Evolutionary conservation across 53 echinoderm and acorn worm species (phyloP), one percentile per base, ranked within the genome.

Genomic region (Antedon mediterranea): DNA sequence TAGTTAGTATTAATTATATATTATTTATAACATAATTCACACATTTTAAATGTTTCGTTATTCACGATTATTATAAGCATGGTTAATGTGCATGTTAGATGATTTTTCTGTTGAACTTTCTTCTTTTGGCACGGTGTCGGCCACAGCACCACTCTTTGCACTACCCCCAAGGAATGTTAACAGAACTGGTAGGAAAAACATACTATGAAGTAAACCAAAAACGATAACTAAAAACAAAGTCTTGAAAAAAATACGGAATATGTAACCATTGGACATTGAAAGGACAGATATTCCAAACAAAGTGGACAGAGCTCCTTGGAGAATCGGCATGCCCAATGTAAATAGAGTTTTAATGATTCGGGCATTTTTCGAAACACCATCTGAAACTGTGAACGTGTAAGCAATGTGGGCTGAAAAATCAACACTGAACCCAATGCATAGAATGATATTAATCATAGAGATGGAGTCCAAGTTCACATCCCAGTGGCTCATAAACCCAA

Each of bases 211-310:
- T 4, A 90, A 90, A 71, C 98, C 98, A 31, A 98, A 93, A 20
- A 92, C 81, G 87, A 98, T 98, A 28, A 92, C 98, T 0, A 98
- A 85, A 78, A 98, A 98, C 0, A 92, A 75, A 23, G 91, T 98
- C 88, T 98, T 98, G 79, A 98, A 98, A 81, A 98, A 98, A 72
- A 85, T 98, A 78, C 98, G 84, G 79, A 98, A 98, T 79, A 92
- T 90, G 43, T 92, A 93, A n/a, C 90, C 88, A 28, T 93, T 88
- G 9, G 98, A 93, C 2, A 93, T 88, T 28, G 89, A 87, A 1
- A 98, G 86, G 29, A 89, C 98, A 18, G 75, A 3, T 0, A 89
- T 79, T 13, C 86, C 91, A 6, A 94, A 77, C 13, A 94, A 83
- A 31, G 94, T 94, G 13, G 94, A 91, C 14, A 91, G 31, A 0